Evolutionary conservation across 2,797 vertebrate species (phyloP).

Genomic region (Anabacerthia variegaticeps): DNA sequence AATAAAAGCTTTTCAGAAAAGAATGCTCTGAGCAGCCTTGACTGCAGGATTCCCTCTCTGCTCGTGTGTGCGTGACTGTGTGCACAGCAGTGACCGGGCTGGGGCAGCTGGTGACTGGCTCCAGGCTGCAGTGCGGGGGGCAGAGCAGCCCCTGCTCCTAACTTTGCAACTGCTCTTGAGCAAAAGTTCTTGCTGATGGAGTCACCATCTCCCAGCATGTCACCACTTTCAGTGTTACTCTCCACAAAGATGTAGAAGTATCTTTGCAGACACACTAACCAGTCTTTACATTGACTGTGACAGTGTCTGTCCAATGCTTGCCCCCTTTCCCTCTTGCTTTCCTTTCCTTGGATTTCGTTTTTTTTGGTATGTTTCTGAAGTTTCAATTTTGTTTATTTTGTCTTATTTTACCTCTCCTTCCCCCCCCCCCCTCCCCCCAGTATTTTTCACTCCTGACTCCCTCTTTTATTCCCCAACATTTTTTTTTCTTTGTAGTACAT

Average conservation of each 20-base stretch:
- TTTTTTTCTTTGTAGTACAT: neutral
- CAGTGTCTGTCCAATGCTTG: neutral
- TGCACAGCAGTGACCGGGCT: neutral
- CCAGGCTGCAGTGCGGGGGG: rapidly evolving
- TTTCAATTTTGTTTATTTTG: neutral
- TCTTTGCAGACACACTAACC: neutral
- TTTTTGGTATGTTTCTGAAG: neutral
- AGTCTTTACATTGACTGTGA: neutral
- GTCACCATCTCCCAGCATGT: neutral
- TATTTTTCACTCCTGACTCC: neutral
- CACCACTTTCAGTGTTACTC: neutral
- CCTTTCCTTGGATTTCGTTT: neutral
- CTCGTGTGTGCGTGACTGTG: rapidly evolving
- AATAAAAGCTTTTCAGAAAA: neutral
- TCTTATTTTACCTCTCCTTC: neutral
- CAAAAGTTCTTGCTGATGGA: neutral
- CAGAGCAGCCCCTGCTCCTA: neutral
- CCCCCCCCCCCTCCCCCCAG: too few species aligned
- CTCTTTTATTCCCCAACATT: neutral
- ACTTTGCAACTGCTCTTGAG: neutral
- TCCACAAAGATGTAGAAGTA: neutral
- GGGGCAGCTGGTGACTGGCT: neutral
- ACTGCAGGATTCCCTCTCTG: neutral
- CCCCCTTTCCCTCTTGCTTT: neutral
- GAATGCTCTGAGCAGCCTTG: neutral